Base-by-base conservation (phyloP, 35 echinoderm and acorn worm genomes). In the Apostichopus californicus region DNA sequence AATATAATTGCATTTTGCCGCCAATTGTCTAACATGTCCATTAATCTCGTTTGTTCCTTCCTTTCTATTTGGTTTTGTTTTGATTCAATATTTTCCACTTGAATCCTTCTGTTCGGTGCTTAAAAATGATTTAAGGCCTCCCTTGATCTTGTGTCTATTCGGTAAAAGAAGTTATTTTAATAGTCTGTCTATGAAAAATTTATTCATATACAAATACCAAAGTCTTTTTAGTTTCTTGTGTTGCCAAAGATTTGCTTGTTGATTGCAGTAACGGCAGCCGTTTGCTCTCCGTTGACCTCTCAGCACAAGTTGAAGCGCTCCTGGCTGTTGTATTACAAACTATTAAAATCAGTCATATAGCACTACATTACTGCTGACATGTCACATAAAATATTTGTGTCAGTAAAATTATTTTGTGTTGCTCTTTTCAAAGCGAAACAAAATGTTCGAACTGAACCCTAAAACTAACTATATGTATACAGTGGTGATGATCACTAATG, bases 1-100 rank as follows among this genome's bases (percentile, higher is more conserved):
- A 81, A 61, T 75, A 85, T 85, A 85, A 85, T 85, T 85, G 57
- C 56, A 21, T 85, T 58, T 85, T 58, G 81, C 56, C 81, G 81
- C 81, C 81, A 85, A 85, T 52, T 59, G 17, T 85, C 52, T 59
- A 53, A 55, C 46, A 53, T 53, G 55, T 46, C 52, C 17, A 83
- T 83, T 83, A 83, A 53, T 83, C 52, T 83, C 55, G 34, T 17
- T 81, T 55, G 52, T 15, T 17, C 55, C 80, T n/a, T 17, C 46
- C 64, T 15, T 17, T 55, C 80, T 55, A 8, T n/a, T 55, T 55
- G 34, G 11, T 83, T 53, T 55, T 83, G 55, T 83, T 46, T 83
- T 83, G 55, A 83, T 53, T 56, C 17, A 57, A 85, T 85, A 85
- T 55, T 85, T 85, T 21, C 81, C 57, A 85, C 80, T 83, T 56